A percentile compares a stretch with the other conserved stretches of the same genome.
Conservation (phyloP, 2,888 invertebrate genomes). For the Penaeus monodon region DNA sequence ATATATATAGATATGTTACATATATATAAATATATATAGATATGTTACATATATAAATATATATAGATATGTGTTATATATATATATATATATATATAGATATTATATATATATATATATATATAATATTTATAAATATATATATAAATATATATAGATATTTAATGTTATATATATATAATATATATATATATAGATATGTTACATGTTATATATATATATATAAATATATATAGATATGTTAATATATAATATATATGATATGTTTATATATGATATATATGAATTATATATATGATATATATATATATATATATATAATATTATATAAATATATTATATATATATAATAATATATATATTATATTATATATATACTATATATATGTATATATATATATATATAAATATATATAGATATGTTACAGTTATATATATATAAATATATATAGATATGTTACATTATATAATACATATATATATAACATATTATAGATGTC, state of each 20-base stretch:
- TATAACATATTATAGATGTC: neutral
- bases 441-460: no score
- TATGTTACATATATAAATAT: neutral
- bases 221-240: neutral
- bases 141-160: no score
- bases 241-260: neutral
- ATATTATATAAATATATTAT: no score
- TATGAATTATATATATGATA: neutral
- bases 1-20: no score
- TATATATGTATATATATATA: no score
- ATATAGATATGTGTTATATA: constrained; percentile 2
- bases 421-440: neutral
- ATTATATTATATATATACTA: no score
- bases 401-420: neutral
- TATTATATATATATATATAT: no score
- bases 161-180: no score
- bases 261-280: neutral
- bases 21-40: no score
- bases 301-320: no score
- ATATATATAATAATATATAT: no score
- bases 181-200: neutral
- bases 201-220: neutral
- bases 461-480: neutral
- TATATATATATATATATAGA: neutral
- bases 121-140: no score